Base-by-base conservation (phyloP, 2,113 vertebrate species). In the Plectropomus leopardus region DNA sequence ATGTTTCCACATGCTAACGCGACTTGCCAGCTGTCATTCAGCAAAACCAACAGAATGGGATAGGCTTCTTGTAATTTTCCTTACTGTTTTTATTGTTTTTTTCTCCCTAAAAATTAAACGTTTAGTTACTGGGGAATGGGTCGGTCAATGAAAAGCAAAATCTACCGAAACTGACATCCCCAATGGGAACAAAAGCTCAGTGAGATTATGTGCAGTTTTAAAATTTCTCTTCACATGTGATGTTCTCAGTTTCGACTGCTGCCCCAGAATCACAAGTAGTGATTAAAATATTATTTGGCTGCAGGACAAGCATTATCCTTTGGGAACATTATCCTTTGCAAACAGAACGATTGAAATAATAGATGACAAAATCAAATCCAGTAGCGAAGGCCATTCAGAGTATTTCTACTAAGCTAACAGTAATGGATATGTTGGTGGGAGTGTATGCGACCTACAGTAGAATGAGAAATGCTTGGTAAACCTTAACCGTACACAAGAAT, bases 281-380 rank as follows among this genome's bases (percentile, higher is more conserved):
- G 47, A 82, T 87, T 82, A 68, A 89, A 73, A 82, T 89, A 59
- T 79, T 42, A 75, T 61, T 54, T 80, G 54, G 30, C 78, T 71
- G 24, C 15, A 78, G 57, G 61, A 61, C 67, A 58, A 74, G 58
- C 11, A 23, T 15, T n/a, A n/a, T n/a, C n/a, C n/a, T 26, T 73
- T 42, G 72, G 21, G 34, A 87, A 73, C 57, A n/a, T 82, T 73
- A 86, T 80, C 40, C 70, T 23, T 87, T 85, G 83, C 65, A 77
- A 68, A 23, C 32, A 30, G 26, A 85, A 54, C 21, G 15, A 58
- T 14, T 76, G 17, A 70, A 70, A 55, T 79, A 83, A 86, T 34
- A 65, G 75, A 72, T 3, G 36, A 11, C 9, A 40, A 40, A 40
- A 68, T 73, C 16, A 14, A 51, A 70, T 57, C 69, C 61, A 34